These are phyloP conservation scores for Ciconia stormi DNA, from an alignment of 2,113 vertebrate genomes.

Conservation along the genomic window DNA sequence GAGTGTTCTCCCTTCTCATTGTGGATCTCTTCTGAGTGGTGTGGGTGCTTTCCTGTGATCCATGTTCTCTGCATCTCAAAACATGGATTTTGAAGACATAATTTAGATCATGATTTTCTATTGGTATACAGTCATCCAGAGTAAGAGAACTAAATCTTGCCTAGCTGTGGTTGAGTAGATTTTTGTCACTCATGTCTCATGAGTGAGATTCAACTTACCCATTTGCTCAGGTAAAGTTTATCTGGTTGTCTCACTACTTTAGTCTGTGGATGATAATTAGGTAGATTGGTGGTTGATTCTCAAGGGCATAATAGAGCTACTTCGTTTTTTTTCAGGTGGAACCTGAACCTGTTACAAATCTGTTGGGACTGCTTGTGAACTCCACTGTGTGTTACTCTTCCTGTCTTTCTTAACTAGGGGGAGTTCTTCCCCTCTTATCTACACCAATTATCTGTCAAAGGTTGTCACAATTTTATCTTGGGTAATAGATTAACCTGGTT, in stretches of 20 bases:
- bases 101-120: not conserved
- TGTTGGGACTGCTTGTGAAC: not conserved
- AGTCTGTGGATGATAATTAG: not conserved
- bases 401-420: not conserved
- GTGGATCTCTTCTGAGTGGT: not conserved
- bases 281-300: not conserved
- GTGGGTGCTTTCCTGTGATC: not conserved
- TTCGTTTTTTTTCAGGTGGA: not conserved
- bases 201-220: not conserved
- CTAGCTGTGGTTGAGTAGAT: not conserved
- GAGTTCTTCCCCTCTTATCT: not conserved
- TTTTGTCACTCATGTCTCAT: not conserved
- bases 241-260: not conserved
- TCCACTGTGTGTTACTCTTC: not conserved
- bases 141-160: not conserved
- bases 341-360: not conserved
- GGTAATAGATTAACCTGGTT: not conserved
- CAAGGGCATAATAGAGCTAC: not conserved
- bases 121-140: not conserved
- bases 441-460: not conserved
- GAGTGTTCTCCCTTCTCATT: not conserved
- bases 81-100: not conserved
- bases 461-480: not conserved
- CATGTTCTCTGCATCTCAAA: not conserved
- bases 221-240: not conserved